phyloP scores from a whole-genome alignment of 1,140 invertebrate species.

The Aphaenogaster ashmeadi region DNA sequence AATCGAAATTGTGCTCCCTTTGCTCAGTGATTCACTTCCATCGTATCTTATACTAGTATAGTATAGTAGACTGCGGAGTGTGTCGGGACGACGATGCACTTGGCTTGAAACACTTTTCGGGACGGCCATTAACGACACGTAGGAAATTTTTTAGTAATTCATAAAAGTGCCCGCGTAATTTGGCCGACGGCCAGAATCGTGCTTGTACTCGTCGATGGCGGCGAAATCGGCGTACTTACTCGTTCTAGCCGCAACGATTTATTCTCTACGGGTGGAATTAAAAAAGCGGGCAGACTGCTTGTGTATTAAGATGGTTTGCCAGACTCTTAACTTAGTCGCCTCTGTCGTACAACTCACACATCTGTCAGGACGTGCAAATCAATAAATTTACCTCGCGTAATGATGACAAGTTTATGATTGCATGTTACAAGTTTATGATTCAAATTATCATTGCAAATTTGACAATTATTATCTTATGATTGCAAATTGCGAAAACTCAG shows the following conservation, averaged over 20 bases:
- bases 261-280: not conserved
- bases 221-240: constrained; percentile 17
- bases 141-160: constrained; percentile 14
- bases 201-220: not conserved
- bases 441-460: constrained; percentile 15
- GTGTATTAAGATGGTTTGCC: no score
- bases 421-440: not conserved
- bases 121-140: constrained; percentile 6
- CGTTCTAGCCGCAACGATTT: not conserved
- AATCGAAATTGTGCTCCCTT: not conserved
- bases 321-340: not conserved
- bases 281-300: not conserved
- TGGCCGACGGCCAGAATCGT: not conserved
- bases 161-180: constrained; percentile 19
- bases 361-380: not conserved
- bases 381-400: not conserved
- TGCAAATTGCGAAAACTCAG: constrained; percentile 16
- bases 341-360: not conserved
- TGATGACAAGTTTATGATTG: not conserved
- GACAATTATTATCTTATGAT: constrained; percentile 11
- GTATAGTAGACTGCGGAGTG: not conserved
- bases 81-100: not conserved
- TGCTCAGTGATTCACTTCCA: not conserved
- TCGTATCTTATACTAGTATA: not conserved
- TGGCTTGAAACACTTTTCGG: constrained; percentile 6